phyloP scores from a whole-genome alignment of 2,888 invertebrate genomes.

The Leucophenga montana region DNA sequence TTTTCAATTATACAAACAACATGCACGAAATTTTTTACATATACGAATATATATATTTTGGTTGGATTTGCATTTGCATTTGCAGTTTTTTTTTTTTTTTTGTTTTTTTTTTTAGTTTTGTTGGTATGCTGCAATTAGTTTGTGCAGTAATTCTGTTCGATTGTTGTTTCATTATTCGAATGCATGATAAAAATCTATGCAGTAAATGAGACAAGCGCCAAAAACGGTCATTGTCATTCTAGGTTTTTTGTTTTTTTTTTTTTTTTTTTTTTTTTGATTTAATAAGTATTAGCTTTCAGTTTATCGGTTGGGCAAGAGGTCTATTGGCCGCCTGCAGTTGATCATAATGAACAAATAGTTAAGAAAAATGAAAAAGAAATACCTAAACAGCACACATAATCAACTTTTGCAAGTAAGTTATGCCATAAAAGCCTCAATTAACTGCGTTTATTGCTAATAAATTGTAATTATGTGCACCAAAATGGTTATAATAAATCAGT shows the following conservation, averaged over 20 bases:
- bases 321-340: background rate
- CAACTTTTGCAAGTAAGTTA: background rate
- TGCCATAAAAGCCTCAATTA: conserved; percentile 46
- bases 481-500: conserved; percentile 2
- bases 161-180: background rate
- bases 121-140: background rate
- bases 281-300: background rate
- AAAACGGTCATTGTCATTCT: conserved; percentile 17
- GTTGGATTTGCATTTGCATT: background rate
- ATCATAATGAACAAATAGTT: too few species aligned
- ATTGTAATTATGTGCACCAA: conserved; percentile 42
- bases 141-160: conserved; percentile 9
- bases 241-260: background rate
- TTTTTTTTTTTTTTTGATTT: too few species aligned
- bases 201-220: background rate
- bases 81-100: background rate
- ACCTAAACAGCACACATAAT: too few species aligned
- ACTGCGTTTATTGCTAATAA: conserved; percentile 50
- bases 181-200: too few species aligned
- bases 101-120: background rate
- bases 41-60: background rate
- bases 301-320: background rate
- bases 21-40: background rate
- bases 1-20: background rate
- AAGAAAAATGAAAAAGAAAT: too few species aligned